Conservation (phyloP, 2,113 vertebrate species). For the Leptocoma aspasia region DNA sequence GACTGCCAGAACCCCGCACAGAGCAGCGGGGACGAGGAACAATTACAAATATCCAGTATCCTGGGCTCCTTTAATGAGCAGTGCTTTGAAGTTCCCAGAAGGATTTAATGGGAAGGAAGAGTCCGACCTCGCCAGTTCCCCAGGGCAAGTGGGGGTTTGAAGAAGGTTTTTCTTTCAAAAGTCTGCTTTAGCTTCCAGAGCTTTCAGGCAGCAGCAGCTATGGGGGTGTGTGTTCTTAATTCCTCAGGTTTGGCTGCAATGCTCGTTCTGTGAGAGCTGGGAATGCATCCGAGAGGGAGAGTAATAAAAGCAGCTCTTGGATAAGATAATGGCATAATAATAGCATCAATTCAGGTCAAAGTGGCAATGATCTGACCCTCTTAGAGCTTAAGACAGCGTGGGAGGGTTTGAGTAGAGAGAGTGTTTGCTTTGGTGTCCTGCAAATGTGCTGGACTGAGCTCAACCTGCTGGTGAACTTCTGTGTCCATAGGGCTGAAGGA, state of each 20-base stretch:
- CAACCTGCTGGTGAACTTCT: neutral
- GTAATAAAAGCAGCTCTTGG: neutral
- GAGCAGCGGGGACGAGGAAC: neutral
- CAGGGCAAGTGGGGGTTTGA: neutral
- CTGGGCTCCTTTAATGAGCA: neutral
- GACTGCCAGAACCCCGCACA: neutral
- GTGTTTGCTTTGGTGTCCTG: neutral
- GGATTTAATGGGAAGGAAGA: neutral
- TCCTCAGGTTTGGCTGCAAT: neutral
- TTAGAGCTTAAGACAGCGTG: neutral
- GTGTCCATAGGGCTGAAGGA: neutral
- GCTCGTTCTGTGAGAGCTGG: neutral
- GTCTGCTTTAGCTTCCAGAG: neutral
- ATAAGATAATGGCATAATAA: neutral
- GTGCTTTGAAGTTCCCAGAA: conserved; percentile 17
- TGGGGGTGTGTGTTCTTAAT: neutral
- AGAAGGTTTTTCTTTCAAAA: neutral
- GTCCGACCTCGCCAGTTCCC: neutral
- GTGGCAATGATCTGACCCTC: neutral
- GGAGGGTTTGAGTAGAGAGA: neutral
- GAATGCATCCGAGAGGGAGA: neutral
- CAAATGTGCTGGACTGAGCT: neutral
- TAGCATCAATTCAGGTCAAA: neutral
- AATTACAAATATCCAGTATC: neutral
- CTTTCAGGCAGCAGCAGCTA: neutral